Base-by-base conservation (phyloP, 2,888 invertebrate species). In the Thymelicus lineola region DNA sequence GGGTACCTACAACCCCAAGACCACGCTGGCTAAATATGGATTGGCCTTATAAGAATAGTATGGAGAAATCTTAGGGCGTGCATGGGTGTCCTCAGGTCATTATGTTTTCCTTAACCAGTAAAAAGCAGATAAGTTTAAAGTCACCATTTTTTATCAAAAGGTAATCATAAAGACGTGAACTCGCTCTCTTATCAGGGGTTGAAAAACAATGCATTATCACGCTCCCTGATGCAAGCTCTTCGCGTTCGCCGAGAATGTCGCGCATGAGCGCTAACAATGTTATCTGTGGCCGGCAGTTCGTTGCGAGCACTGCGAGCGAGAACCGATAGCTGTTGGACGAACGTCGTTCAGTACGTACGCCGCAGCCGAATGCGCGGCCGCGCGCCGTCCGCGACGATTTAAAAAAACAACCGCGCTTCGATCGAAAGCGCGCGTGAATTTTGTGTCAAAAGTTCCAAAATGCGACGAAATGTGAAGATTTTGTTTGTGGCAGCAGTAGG, bases 401-500 rank as follows among this genome's bases (percentile, higher is more conserved):
- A 79, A 80, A 82, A 78, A 74, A 80, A 79, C 80, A 82, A 81
- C 75, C 70, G 60, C 70, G 69, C 63, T 35, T 48, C 62, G 62
- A 69, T 50, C 35, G 71, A 77, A 78, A 73, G 67, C 75, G 76
- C 79, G 78, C 82, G 81, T 78, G 80, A 63, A 59, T 66, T 73
- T 73, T 57, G 70, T 74, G 70, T 59, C 55, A 68, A 76, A 68
- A 71, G 38, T 70, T 62, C 61, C 64, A 69, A 82, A 82, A 93
- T 93, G 93, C 82, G 93, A 73, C 89, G 93, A 63, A 93, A 93
- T 83, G 80, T 93, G 73, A 93, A 93, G 83, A 87, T 93, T 61
- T 75, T 93, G 76, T 89, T 89, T 81, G 84, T 92, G 55, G 76
- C 92, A 45, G 92, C 87, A 73, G 86, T 88, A 69, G 88, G 87